Base-by-base conservation (phyloP, 2,888 invertebrate genomes). In the Melolontha melolontha region DNA sequence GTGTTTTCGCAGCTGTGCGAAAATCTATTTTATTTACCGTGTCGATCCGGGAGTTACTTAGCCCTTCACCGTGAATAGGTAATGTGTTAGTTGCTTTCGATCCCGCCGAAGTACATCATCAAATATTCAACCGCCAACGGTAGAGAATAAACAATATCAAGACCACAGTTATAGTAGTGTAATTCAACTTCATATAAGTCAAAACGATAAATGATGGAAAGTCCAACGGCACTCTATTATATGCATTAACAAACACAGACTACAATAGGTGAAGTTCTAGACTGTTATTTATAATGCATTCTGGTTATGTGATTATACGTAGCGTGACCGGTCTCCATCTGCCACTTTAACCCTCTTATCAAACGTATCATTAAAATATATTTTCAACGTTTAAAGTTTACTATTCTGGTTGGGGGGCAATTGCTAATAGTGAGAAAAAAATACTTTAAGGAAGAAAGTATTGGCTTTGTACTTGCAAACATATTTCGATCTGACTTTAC, bases 271-370 rank as follows among this genome's bases (percentile, higher is more conserved):
- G 39, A 57, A 66, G 66, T 70, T 67, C 50, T 59, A 44, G 51
- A 6, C 47, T 39, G 55, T 63, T 54, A 66, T 69, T 69, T 64
- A 66, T 71, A 69, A 70, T 71, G 51, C 67, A 64, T 62, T 27
- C 54, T 49, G 27, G 42, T 51, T 67, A 42, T 34, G 63, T 59
- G 70, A 69, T 71, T 71, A 71, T 49, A 49, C 40, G 40, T 72
- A 59, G 73, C 73, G 72, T 72, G 73, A 72, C 72, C 67, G 55
- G 47, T 16, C 34, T 16, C 66, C 68, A 73, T 71, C 71, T 73
- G 66, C 72, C 71, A 70, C 67, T 71, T 71, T 66, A 65, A 66
- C 65, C n/a, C 69, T 64, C 73, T 73, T 73, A 73, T 73, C 73
- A 63, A 67, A 52, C 68, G 47, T 71, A 67, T 71, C 71, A 72